Evolutionary conservation across 2,888 invertebrate species (phyloP), one percentile per base, ranked within the genome.

Genomic region (Yponomeuta malinellus): DNA sequence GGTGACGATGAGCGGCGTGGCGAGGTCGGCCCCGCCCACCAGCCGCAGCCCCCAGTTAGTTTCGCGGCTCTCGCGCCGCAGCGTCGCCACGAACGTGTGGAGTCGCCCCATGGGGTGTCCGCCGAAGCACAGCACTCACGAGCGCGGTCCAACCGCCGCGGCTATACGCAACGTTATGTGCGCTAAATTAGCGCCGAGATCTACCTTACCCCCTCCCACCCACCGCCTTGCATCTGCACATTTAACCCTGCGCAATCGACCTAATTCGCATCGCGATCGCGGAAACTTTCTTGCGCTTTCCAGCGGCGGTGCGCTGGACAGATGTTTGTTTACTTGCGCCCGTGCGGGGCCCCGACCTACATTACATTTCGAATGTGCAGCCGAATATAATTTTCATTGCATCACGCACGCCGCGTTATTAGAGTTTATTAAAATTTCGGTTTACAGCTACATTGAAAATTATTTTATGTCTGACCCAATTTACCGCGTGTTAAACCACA

Each of bases 11-110:
- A 98, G 94, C 74, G 97, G 97, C 70, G 96, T 95, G 82, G 96
- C 95, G 81, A 97, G 94, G 93, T 97, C 97, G 76, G 96, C 94
- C 78, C 97, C 97, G 78, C 97, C 97, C 76, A 96, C 96, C 77
- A 97, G 93, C 79, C 97, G 95, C 79, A 97, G 96, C 73, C 97
- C 97, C 97, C 97, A 97, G 81, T 95, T 95, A 80, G 95, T 94
- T 77, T 93, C 93, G 77, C 93, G 93, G 80, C 94, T 93, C 79
- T 95, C 95, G 77, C 97, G 94, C 79, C 93, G 94, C 80, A 97
- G 93, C 76, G 94, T 94, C 81, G 97, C 94, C 80, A 95, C 94
- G 85, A 96, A 93, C 83, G 96, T 95, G 84, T 96, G 96, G 86
- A 95, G 93, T 86, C 94, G 95, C 88, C 95, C 95, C 94, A 94